phyloP scores from a whole-genome alignment of 2,888 invertebrate genomes.

The Galeruca laticollis region DNA sequence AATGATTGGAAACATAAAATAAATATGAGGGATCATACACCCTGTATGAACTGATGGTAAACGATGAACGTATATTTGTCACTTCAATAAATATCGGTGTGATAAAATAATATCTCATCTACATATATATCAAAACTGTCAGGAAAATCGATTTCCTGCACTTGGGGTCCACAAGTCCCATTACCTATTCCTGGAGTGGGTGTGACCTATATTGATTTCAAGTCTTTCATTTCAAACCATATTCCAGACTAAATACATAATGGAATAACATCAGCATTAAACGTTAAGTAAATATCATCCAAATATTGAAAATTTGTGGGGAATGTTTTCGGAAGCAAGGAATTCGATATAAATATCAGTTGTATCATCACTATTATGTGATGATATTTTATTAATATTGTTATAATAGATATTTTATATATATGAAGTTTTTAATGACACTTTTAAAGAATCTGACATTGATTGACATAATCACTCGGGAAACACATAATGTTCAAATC shows the following conservation, averaged over 20 bases:
- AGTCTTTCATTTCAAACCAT: background rate
- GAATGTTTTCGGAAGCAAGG: too few relatives aligned
- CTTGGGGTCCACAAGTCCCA: background rate
- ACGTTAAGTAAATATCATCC: too few relatives aligned
- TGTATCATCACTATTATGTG: too few relatives aligned
- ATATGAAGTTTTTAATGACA: too few relatives aligned
- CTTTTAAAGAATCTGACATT: too few relatives aligned
- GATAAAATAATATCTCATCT: background rate
- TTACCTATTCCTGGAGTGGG: background rate
- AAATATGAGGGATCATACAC: background rate
- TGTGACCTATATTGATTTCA: background rate
- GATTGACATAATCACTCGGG: too few relatives aligned
- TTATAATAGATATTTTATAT: too few relatives aligned
- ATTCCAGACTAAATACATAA: background rate
- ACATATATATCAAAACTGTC: background rate
- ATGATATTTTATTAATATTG: too few relatives aligned
- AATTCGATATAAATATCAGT: too few relatives aligned
- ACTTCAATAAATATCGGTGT: background rate
- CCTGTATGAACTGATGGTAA: background rate
- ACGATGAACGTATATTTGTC: background rate
- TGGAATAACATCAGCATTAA: too few relatives aligned
- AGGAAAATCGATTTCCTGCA: background rate
- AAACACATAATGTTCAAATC: too few relatives aligned
- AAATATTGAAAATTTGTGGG: too few relatives aligned
- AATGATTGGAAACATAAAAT: background rate